Base-by-base conservation (phyloP, 2,113 vertebrate genomes). In the Channa maculata region DNA sequence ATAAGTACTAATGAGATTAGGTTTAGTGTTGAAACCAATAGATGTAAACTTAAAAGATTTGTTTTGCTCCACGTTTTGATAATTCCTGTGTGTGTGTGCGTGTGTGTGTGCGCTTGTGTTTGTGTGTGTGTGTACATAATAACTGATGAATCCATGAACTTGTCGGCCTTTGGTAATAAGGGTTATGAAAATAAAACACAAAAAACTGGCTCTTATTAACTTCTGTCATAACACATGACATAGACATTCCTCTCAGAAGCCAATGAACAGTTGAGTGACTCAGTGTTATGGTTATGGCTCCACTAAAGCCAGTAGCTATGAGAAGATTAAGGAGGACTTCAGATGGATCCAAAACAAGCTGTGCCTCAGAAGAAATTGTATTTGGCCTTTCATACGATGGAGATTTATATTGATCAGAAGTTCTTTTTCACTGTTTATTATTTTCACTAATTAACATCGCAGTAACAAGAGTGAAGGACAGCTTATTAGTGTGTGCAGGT, bases 151-250 rank as follows among this genome's bases (percentile, higher is more conserved):
- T 44, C 39, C 51, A 54, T 45, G 39, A 54, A 36, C 65, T 37
- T 82, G 54, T 76, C 65, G 65, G 63, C 69, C 75, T 75, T 41
- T 73, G 58, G 53, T 73, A 74, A 82, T 70, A 53, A 87, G 63
- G 64, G 70, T 71, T 86, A 71, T 73, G 58, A 82, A 86, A 88
- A 68, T 83, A 72, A 84, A 91, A 84, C 54, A 63, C 37, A 77
- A 79, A 85, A 86, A 55, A 75, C 65, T 89, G 79, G 49, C 65
- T 71, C 70, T 74, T 3, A 38, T 87, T 86, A 66, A 53, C 78
- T 65, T 79, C 70, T 83, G 70, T 86, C 76, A 84, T 86, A 86
- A 88, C 80, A 91, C 74, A 87, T 85, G 80, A 83, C 86, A 89
- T 82, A 89, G 84, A 84, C 73, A 88, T 88, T 88, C 79, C 62